Base-by-base conservation (phyloP, 2,888 invertebrate species). In the Ormyrus thymus region DNA sequence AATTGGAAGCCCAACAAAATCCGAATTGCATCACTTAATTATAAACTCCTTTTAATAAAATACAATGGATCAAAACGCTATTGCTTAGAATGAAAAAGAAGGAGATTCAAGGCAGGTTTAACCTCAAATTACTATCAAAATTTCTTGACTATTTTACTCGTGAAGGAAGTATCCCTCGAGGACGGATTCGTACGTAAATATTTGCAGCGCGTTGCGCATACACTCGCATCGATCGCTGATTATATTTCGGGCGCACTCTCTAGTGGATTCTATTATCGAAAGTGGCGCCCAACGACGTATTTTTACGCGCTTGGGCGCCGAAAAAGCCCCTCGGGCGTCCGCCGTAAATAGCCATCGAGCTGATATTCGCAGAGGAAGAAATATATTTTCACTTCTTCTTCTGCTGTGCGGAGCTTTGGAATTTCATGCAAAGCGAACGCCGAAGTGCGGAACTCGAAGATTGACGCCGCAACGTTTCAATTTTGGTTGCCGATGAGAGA, bases 401-500 rank as follows among this genome's bases (percentile, higher is more conserved):
- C 11, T n/a, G 46, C 46, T n/a, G 11, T 43, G 10, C n/a, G 7
- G 7, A 9, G 10, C 29, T n/a, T 43, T 15, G 43, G 50, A 71
- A 61, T 71, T 56, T 51, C 61, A 43, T 51, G 61, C 50, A 71
- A 71, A 51, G 58, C 59, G 50, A 11, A 65, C n/a, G 11, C 15
- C 51, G 29, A 66, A n/a, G 58, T 53, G 29, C 61, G n/a, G 59
- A 59, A 50, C 15, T 43, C 11, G 50, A 51, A 65, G 48, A 66
- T 58, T 73, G 73, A 74, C 53, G 74, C 29, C 46, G n/a, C 43
- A 46, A 66, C 53, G 50, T 75, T 75, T 75, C 66, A 68, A 75
- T 66, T 66, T 75, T 61, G 62, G 53, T 45, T 6, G 56, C 7
- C 13, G 8, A 10, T 8, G 59, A 59, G 59, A 15, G 59, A 59